Evolutionary conservation across 1,140 invertebrate species (phyloP).

Genomic region (Ridgeia piscesae): DNA sequence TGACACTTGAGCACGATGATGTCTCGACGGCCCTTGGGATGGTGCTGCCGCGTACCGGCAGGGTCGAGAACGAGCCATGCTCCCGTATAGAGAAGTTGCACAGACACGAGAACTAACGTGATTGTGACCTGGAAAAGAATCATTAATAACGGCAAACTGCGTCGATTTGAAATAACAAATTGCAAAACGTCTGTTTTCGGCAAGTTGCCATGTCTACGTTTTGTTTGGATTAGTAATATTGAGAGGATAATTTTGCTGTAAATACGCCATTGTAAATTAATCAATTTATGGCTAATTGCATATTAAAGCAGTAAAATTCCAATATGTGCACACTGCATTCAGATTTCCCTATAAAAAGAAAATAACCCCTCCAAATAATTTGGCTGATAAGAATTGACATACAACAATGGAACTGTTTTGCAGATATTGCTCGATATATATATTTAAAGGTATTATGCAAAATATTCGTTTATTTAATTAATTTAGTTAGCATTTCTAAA

Average conservation of each 20-base stretch:
- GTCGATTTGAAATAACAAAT: neutral
- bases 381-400: neutral
- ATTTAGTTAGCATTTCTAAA: too few relatives aligned
- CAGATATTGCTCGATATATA: too few relatives aligned
- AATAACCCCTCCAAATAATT: neutral
- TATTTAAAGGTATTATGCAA: too few relatives aligned
- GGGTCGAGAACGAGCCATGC: slow-evolving; percentile 86
- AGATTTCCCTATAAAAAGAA: neutral
- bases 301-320: too few relatives aligned
- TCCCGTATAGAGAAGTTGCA: slow-evolving; percentile 66
- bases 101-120: slow-evolving; percentile 18
- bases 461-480: too few relatives aligned
- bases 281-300: too few relatives aligned
- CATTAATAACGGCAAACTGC: neutral
- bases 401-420: too few relatives aligned
- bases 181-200: too few relatives aligned
- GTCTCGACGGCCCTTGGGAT: slow-evolving; percentile 84
- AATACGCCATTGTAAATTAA: too few relatives aligned
- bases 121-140: slow-evolving; percentile 69
- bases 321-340: neutral
- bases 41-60: slow-evolving; percentile 80
- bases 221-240: too few relatives aligned
- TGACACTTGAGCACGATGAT: slow-evolving; percentile 84
- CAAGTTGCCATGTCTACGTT: too few relatives aligned
- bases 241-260: too few relatives aligned